Percentiles rank a stretch among this genome's conserved stretches.
These are phyloP conservation scores for Pelmatolapia mariae DNA, from an alignment of 2,113 vertebrate genomes.

Conservation along the genomic window DNA sequence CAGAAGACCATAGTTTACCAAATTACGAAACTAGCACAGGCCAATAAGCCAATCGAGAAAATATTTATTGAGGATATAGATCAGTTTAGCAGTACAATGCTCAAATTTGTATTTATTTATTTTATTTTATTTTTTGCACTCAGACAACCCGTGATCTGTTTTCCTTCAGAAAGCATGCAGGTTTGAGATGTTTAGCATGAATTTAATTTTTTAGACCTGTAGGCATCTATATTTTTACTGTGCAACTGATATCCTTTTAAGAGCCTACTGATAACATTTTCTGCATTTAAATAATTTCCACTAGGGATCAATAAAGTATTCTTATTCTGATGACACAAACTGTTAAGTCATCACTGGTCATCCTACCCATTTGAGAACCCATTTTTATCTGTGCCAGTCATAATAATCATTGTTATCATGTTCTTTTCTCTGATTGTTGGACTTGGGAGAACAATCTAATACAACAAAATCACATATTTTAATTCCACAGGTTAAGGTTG, in stretches of 20 bases:
- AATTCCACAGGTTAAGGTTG: too few relatives aligned
- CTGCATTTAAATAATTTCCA: too few relatives aligned
- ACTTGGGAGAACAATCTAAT: too few relatives aligned
- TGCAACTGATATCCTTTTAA: fast-evolving
- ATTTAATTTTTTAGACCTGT: fast-evolving
- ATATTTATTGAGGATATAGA: fast-evolving
- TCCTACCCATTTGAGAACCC: too few relatives aligned
- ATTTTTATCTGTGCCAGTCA: too few relatives aligned
- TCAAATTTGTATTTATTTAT: not conserved
- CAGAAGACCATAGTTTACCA: fast-evolving
- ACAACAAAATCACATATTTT: too few relatives aligned
- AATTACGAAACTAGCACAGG: fast-evolving
- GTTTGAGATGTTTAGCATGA: not conserved
- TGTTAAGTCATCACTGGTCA: too few relatives aligned
- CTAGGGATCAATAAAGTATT: too few relatives aligned
- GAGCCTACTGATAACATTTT: not conserved
- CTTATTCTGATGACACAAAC: too few relatives aligned
- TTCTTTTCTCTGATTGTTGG: too few relatives aligned
- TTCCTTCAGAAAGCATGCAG: fast-evolving
- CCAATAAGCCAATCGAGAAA: fast-evolving
- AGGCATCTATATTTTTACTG: not conserved
- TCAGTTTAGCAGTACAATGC: not conserved
- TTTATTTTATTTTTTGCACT: not conserved
- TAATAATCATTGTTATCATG: too few relatives aligned
- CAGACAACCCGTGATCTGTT: fast-evolving